Evolutionary conservation across 2,797 vertebrate species (phyloP).

Genomic region (Channallabes apus): DNA sequence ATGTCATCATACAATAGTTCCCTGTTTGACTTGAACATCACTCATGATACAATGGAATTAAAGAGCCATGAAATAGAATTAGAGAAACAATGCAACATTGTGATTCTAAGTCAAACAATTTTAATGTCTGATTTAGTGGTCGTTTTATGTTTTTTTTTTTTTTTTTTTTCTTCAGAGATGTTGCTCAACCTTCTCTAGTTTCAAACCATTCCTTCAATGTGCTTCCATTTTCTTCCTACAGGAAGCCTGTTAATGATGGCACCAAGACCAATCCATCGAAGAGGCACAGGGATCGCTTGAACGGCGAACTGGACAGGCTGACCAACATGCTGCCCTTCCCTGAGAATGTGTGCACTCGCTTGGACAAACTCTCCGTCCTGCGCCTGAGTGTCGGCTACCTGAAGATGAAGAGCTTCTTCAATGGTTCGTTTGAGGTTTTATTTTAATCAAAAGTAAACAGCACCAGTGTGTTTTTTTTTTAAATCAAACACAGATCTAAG

Average conservation of each 20-base stretch:
- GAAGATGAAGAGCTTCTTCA: slow-evolving; percentile 47
- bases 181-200: neutral
- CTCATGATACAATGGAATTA: neutral
- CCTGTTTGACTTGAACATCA: too few relatives aligned
- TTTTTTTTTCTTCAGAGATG: neutral
- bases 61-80: neutral
- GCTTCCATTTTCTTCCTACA: neutral
- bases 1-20: too few relatives aligned
- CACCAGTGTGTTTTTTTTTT: neutral
- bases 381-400: slow-evolving; percentile 50
- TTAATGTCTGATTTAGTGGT: neutral
- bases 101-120: neutral
- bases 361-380: slow-evolving; percentile 62
- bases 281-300: slow-evolving; percentile 78
- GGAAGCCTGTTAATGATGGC: slow-evolving; percentile 56
- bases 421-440: slow-evolving; percentile 17
- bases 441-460: neutral
- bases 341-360: slow-evolving; percentile 68
- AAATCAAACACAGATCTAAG: neutral
- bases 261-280: slow-evolving; percentile 85
- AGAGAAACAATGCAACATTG: neutral
- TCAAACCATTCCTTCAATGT: neutral
- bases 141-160: neutral
- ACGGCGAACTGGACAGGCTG: slow-evolving; percentile 80
- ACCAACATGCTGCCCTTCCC: slow-evolving; percentile 80